Evolutionary conservation across 2,797 vertebrate genomes (phyloP).

Genomic region (Rhincodon typus): DNA sequence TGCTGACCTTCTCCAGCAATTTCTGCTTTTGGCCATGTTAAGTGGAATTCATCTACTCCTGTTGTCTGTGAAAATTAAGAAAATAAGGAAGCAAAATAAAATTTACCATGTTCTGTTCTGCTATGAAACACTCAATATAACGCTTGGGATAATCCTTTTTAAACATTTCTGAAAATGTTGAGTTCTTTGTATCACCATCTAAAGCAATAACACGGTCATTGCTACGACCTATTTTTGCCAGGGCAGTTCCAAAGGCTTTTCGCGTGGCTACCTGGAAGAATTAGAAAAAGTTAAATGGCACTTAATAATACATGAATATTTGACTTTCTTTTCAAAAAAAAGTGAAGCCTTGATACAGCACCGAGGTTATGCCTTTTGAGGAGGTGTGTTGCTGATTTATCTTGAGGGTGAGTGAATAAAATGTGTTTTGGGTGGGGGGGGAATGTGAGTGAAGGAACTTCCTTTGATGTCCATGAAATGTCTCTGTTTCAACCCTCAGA

Average conservation of each 20-base stretch:
- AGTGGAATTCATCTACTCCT: neutral
- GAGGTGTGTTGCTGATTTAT: neutral
- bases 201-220: constrained; percentile 78
- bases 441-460: neutral
- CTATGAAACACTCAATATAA: constrained; percentile 88
- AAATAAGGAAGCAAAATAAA: neutral
- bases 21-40: neutral
- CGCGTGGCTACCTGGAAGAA: constrained; percentile 73
- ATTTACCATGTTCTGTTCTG: constrained; percentile 93
- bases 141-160: constrained; percentile 86
- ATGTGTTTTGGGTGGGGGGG: neutral
- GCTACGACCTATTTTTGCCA: constrained; percentile 82
- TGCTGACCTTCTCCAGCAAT: no score
- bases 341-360: neutral
- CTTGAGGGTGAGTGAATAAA: neutral
- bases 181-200: constrained; percentile 90
- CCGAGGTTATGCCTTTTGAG: neutral
- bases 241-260: constrained; percentile 80
- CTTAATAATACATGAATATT: neutral
- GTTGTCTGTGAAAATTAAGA: neutral
- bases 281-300: neutral
- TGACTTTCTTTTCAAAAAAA: neutral
- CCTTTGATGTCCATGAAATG: neutral
- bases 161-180: constrained; percentile 85
- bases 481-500: neutral